These are phyloP conservation scores for Limonius californicus DNA, from an alignment of 1,140 invertebrate species.

Conservation along the genomic window DNA sequence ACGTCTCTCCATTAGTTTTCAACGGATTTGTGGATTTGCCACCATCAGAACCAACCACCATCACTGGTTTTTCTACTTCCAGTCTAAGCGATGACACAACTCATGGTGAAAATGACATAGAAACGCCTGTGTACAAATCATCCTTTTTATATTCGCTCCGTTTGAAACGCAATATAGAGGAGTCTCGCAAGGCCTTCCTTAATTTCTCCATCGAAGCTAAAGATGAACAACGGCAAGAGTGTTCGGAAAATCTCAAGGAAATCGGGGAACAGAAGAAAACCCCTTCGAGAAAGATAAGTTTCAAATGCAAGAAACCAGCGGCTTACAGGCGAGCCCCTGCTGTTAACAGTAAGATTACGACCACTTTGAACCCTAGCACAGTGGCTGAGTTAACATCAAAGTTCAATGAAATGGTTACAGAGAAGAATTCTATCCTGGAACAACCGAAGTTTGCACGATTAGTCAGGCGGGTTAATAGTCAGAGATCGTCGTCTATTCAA, in stretches of 20 bases:
- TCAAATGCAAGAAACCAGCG: conserved; percentile 40
- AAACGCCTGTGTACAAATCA: conserved; percentile 5
- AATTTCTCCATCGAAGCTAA: conserved; percentile 5
- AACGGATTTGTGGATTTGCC: conserved; percentile 9
- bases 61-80: conserved; percentile 1
- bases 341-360: conserved; percentile 15
- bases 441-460: conserved; percentile 42
- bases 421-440: conserved; percentile 44
- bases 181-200: conserved; percentile 34
- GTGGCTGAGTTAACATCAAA: conserved; percentile 55
- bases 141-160: conserved; percentile 32
- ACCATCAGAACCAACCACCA: background rate
- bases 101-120: background rate
- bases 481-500: conserved; percentile 20
- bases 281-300: conserved; percentile 39
- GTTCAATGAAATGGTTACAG: conserved; percentile 52
- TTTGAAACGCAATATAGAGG: conserved; percentile 26
- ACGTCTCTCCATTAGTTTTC: conserved; percentile 14
- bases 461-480: conserved; percentile 28
- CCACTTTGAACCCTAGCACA: conserved; percentile 50
- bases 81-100: conserved; percentile 12
- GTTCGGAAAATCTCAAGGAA: background rate
- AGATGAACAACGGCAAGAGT: background rate
- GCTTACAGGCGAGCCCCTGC: background rate
- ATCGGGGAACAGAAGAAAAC: conserved; percentile 17